Conservation (phyloP, 2,888 invertebrate genomes). For the Agonopterix alstromeriana region DNA sequence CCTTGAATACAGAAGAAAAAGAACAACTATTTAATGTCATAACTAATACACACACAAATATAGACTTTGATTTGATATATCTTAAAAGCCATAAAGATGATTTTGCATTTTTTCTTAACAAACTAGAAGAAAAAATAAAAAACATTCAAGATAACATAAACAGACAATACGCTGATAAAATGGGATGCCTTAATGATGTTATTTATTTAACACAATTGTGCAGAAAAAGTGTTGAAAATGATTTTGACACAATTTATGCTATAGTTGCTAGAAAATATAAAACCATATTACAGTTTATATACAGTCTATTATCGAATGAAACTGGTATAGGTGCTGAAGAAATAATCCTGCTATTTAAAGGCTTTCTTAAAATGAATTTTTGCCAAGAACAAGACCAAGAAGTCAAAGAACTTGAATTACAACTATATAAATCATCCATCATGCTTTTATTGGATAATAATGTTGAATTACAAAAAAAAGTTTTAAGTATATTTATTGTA, state of each 20-base stretch:
- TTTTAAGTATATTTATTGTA: conserved; percentile 37
- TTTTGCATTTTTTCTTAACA: conserved; percentile 23
- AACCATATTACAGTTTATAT: conserved; percentile 34
- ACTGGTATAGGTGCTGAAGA: conserved; percentile 28
- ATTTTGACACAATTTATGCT: conserved; percentile 16
- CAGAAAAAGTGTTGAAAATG: conserved; percentile 22
- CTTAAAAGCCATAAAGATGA: conserved; percentile 30
- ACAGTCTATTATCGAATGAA: conserved; percentile 35
- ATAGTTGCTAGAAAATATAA: conserved; percentile 27
- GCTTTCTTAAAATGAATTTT: conserved; percentile 17
- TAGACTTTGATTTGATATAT: conserved; percentile 40
- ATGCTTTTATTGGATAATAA: conserved; percentile 32
- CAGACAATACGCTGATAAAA: conserved; percentile 49
- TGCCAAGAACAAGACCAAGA: conserved; percentile 14
- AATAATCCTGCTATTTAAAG: conserved; percentile 26
- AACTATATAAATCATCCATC: conserved; percentile 37
- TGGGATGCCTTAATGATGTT: conserved; percentile 37
- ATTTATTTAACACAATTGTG: conserved; percentile 34
- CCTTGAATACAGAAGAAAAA: conserved; percentile 22
- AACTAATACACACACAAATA: conserved; percentile 21
- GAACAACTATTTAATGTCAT: conserved; percentile 25
- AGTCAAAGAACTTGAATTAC: conserved; percentile 24
- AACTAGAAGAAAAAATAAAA: conserved; percentile 30
- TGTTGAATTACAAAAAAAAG: conserved; percentile 33
- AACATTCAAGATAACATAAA: conserved; percentile 32